Conservation (phyloP, 2,113 vertebrate genomes). For the Murina feae region DNA sequence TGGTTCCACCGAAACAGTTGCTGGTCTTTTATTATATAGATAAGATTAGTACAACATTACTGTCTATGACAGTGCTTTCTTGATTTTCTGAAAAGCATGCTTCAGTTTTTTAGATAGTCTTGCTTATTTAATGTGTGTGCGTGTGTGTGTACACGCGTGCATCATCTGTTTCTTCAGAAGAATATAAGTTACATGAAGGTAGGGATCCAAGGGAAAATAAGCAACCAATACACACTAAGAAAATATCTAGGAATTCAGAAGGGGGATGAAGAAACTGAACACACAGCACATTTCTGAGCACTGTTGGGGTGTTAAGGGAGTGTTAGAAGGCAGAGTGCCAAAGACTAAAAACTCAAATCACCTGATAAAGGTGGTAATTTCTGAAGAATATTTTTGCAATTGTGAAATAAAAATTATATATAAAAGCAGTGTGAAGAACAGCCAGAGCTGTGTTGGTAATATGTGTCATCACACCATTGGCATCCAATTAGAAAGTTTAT, state of each 20-base stretch:
- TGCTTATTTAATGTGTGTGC: background rate
- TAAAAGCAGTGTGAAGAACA: slow-evolving; percentile 43
- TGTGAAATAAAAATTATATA: slow-evolving; percentile 61
- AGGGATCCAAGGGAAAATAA: background rate
- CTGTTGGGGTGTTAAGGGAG: slow-evolving; percentile 47
- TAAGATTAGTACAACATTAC: background rate
- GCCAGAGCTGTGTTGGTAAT: background rate
- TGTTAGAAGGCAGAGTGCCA: slow-evolving; percentile 61
- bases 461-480: slow-evolving; percentile 40
- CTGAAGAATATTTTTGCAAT: slow-evolving; percentile 67
- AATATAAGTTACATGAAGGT: background rate
- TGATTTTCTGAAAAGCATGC: background rate
- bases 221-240: background rate
- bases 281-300: background rate
- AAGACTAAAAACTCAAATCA: slow-evolving; percentile 67
- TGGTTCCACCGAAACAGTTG: too few species aligned
- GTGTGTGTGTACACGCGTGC: background rate
- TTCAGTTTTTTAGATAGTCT: background rate
- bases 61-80: background rate
- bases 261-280: slow-evolving; percentile 11
- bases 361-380: slow-evolving; percentile 64
- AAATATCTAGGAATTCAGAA: slow-evolving; percentile 4
- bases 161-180: background rate
- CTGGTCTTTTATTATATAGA: too few species aligned
- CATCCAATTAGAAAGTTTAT: slow-evolving; percentile 9